These are phyloP conservation scores for Athene cunicularia DNA, from an alignment of 2,113 vertebrate genomes.

Conservation along the genomic window DNA sequence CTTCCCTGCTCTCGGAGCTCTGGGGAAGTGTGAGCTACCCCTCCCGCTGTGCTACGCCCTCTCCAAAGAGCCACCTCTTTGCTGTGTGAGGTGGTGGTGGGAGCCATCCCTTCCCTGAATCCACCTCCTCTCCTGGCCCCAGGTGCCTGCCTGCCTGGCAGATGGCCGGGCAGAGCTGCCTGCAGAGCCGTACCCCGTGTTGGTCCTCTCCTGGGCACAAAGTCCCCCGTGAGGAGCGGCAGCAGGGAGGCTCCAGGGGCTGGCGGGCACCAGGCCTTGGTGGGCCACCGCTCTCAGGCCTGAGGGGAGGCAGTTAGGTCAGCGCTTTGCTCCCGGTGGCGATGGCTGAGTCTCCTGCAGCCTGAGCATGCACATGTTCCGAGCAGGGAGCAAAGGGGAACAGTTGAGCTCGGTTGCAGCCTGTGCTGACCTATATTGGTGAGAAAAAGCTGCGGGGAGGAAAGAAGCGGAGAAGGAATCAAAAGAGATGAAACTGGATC, in stretches of 20 bases:
- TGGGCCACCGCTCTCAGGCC: not conserved
- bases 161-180: not conserved
- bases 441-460: slow-evolving; percentile 40
- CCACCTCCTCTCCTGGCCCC: no score
- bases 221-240: not conserved
- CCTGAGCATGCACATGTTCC: not conserved
- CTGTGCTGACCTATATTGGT: slow-evolving; percentile 60
- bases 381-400: not conserved
- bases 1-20: not conserved
- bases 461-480: slow-evolving; percentile 34
- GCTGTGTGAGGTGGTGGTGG: accelerated
- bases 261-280: not conserved
- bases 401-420: not conserved
- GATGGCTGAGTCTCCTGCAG: not conserved
- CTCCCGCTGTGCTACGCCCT: not conserved
- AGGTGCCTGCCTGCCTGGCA: not conserved
- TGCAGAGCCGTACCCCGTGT: accelerated
- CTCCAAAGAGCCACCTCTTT: not conserved
- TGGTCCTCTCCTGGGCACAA: not conserved
- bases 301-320: not conserved
- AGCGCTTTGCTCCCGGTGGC: not conserved
- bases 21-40: no score
- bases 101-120: not conserved
- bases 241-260: not conserved
- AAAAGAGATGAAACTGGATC: slow-evolving; percentile 64